Percentiles rank a stretch among this genome's conserved stretches.
These are phyloP conservation scores for Tetanocera ferruginea DNA, from an alignment of 2,888 invertebrate genomes.

Conservation along the genomic window DNA sequence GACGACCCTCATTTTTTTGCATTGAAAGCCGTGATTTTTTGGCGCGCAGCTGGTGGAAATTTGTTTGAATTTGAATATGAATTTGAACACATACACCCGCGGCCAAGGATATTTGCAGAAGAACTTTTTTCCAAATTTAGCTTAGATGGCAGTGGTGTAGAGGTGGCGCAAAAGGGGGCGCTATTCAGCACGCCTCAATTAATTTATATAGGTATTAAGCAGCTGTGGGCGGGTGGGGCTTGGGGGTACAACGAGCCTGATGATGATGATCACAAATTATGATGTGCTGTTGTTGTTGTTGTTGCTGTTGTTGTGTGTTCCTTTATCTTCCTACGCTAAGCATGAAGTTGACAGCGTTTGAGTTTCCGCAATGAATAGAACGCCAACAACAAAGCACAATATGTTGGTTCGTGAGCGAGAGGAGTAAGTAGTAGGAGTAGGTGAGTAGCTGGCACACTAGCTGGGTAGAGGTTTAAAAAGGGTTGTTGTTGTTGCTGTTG, in stretches of 20 bases:
- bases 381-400: conserved; percentile 1
- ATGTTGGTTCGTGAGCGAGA: not conserved
- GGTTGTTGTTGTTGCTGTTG: not conserved
- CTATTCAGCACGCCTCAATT: conserved; percentile 22
- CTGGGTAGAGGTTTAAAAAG: not conserved
- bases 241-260: not conserved
- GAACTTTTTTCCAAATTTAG: not conserved
- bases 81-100: not conserved
- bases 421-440: not conserved
- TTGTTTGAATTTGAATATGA: conserved; percentile 15
- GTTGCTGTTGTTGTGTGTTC: not conserved
- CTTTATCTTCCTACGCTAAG: not conserved
- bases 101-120: not conserved
- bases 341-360: not conserved
- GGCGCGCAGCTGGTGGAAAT: conserved; percentile 19
- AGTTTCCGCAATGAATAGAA: not conserved
- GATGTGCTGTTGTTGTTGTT: conserved; percentile 8
- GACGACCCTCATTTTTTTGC: not conserved
- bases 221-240: not conserved
- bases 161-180: not conserved
- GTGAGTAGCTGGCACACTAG: not conserved
- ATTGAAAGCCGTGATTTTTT: conserved; percentile 27
- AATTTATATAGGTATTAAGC: conserved; percentile 25
- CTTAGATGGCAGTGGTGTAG: not conserved
- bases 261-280: conserved; percentile 19